A percentile compares a stretch with the other conserved stretches of the same genome.
These are phyloP conservation scores for Paraescarpia echinospica DNA, from an alignment of 1,140 invertebrate species.

Conservation along the genomic window DNA sequence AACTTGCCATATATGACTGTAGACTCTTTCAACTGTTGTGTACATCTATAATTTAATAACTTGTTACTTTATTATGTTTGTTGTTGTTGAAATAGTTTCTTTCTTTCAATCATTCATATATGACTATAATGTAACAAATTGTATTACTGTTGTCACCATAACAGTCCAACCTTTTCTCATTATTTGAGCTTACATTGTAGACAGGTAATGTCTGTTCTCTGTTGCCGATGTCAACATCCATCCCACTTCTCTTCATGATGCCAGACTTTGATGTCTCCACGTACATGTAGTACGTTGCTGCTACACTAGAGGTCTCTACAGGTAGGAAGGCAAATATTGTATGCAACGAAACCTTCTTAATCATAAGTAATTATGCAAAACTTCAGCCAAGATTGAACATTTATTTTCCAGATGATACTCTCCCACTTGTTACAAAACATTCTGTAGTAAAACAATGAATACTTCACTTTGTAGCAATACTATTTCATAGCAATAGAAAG, in stretches of 20 bases:
- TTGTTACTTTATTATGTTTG: too few relatives aligned
- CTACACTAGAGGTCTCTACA: constrained; percentile 15
- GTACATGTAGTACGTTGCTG: constrained; percentile 44
- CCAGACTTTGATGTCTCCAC: constrained; percentile 51
- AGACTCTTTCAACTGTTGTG: too few relatives aligned
- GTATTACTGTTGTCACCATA: too few relatives aligned
- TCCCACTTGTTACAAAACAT: not conserved
- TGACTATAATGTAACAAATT: too few relatives aligned
- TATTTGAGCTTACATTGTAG: constrained; percentile 18
- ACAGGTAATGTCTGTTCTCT: constrained; percentile 13
- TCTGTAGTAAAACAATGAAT: too few relatives aligned
- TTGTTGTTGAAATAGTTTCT: too few relatives aligned
- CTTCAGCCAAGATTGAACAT: not conserved
- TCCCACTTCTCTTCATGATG: constrained; percentile 54
- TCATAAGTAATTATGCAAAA: not conserved
- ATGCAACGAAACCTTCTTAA: not conserved
- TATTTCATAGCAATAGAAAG: not conserved
- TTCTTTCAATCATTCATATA: too few relatives aligned
- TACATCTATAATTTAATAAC: too few relatives aligned
- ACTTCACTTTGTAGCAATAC: not conserved
- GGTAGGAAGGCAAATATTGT: not conserved
- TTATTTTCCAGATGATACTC: not conserved
- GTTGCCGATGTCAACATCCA: constrained; percentile 41
- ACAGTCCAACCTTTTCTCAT: too few relatives aligned
- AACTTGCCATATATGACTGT: too few relatives aligned